These are phyloP conservation scores for Channa striata DNA, from an alignment of 2,797 vertebrate genomes.

Conservation along the genomic window DNA sequence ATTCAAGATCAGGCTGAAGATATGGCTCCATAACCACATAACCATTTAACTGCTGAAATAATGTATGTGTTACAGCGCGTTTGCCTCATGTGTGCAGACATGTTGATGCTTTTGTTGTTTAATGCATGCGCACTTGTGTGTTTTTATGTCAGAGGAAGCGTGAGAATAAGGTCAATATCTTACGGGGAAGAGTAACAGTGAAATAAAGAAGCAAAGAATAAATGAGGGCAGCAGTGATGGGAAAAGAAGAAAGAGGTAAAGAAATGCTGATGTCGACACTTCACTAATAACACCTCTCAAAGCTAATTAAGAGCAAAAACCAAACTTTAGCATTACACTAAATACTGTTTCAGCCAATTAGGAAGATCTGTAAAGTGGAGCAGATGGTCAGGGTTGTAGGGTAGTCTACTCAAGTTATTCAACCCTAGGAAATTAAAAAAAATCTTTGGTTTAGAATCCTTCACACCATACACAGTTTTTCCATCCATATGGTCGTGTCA, in stretches of 20 bases:
- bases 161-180: conserved; percentile 70
- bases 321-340: conserved; percentile 36
- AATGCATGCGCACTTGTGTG: neutral
- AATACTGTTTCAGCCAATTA: conserved; percentile 46
- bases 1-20: too few relatives aligned
- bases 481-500: neutral
- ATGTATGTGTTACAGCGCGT: neutral
- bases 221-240: conserved; percentile 52
- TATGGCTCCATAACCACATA: too few relatives aligned
- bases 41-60: too few relatives aligned
- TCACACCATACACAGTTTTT: neutral
- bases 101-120: conserved; percentile 11
- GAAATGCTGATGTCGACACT: conserved; percentile 67
- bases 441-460: neutral
- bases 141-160: conserved; percentile 52
- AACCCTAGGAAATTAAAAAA: neutral
- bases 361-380: conserved; percentile 32
- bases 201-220: conserved; percentile 50
- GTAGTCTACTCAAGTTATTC: conserved; percentile 1
- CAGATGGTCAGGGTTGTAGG: conserved; percentile 42
- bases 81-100: neutral
- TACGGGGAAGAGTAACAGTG: conserved; percentile 34
- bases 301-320: conserved; percentile 61
- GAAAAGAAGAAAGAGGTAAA: conserved; percentile 49
- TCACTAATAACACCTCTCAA: conserved; percentile 39